Base-by-base conservation (phyloP, 2,113 vertebrate species). In the zebrafish (Danio rerio) region DNA sequence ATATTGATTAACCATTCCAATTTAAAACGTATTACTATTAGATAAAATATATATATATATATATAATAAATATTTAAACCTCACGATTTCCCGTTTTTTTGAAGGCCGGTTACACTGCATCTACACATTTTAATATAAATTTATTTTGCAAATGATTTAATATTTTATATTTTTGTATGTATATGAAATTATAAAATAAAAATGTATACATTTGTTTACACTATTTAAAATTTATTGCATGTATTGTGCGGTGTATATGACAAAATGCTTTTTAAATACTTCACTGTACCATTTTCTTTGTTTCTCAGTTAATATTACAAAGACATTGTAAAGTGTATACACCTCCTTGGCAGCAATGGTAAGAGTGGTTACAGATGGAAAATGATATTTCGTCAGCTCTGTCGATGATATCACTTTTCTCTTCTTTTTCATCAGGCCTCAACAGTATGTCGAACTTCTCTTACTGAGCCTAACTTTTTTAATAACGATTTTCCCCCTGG, bases 391-490 rank as follows among this genome's bases (percentile, higher is more conserved):
- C 79, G 81, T 80, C 83, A 89, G 82, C 78, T 87, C 77, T 89
- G 85, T 84, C 82, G 63, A 84, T 84, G 85, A 84, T 82, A 84
- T 87, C 85, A 84, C 85, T 86, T 87, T 84, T 76, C 47, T 84
- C 71, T 89, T 88, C 86, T 61, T 87, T 90, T 91, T 92, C 91
- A 93, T 92, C 93, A 90, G 87, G 81, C 86, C 85, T 89, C 88
- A 90, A 91, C 93, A 94, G 90, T 85, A 85, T 89, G 92, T 93
- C 83, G 89, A 94, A 95, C 94, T 93, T 92, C 91, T 94, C 94
- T 91, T 92, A 93, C 93, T 90, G 92, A 92, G 78, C 95, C 93
- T 97, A 98, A 99, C 96, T 97, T 97, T 98, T 96, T 98, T 96
- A 97, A 97, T 97, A 98, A 97, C 92, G 96, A 97, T 97, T 96